Conservation (phyloP, 30 jellyfish, hydroid and myxozoan genomes). For the Clytia hemisphaerica region DNA sequence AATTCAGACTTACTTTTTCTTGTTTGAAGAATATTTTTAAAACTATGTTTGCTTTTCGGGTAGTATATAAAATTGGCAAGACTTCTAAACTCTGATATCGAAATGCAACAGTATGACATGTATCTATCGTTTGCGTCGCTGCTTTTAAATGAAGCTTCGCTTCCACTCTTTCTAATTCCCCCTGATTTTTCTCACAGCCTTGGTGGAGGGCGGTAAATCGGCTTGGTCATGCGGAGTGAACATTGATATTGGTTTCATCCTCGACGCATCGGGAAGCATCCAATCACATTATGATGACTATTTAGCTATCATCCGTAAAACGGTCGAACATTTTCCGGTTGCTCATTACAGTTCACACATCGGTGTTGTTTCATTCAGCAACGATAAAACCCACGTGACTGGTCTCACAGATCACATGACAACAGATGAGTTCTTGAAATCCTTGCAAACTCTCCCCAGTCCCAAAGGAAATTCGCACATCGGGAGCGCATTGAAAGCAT, state of each 20-base stretch:
- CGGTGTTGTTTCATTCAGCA: conserved; percentile 60
- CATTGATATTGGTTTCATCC: conserved; percentile 55
- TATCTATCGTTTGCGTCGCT: too few species aligned
- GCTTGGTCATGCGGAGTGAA: conserved; percentile 19
- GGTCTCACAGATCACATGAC: conserved; percentile 32
- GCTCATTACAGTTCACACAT: conserved; percentile 42
- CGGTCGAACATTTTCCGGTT: conserved; percentile 42
- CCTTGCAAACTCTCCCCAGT: conserved; percentile 43
- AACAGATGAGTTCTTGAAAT: conserved; percentile 19
- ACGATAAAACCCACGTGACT: conserved; percentile 31
- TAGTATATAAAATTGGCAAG: too few species aligned
- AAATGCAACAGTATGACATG: too few species aligned
- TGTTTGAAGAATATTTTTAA: too few species aligned
- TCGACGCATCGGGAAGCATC: conserved; percentile 85
- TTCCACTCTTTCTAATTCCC: too few species aligned
- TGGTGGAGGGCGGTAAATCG: too few species aligned
- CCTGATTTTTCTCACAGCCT: too few species aligned
- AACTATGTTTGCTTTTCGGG: too few species aligned
- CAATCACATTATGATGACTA: conserved; percentile 42
- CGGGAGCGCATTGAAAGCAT: conserved; percentile 51
- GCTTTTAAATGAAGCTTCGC: too few species aligned
- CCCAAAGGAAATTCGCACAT: conserved; percentile 73
- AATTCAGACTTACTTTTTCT: too few species aligned
- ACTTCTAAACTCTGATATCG: too few species aligned
- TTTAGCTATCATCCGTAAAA: conserved; percentile 16